These are phyloP conservation scores for Drosophila demipolita DNA, from an alignment of 2,888 invertebrate genomes.

Conservation along the genomic window DNA sequence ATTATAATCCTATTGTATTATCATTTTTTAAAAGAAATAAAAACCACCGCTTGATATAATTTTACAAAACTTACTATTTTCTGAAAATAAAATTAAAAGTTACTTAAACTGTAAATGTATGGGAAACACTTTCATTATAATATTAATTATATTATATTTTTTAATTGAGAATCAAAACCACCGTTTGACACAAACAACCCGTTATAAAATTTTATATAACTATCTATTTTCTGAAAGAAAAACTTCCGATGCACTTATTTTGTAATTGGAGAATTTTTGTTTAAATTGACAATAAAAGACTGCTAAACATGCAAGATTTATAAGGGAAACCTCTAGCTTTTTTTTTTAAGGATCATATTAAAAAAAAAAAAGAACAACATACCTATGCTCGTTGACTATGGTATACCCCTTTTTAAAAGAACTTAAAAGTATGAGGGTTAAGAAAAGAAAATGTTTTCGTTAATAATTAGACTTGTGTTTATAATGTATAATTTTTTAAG, in stretches of 20 bases:
- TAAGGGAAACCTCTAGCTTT: background rate
- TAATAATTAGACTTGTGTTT: background rate
- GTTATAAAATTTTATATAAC: background rate
- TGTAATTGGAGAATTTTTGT: conserved; percentile 22
- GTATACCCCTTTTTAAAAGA: background rate
- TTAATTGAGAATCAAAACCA: background rate
- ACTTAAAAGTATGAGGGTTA: background rate
- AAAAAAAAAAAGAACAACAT: background rate
- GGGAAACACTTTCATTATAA: background rate
- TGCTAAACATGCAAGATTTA: background rate
- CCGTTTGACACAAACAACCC: background rate
- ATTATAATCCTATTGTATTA: background rate
- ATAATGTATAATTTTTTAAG: background rate
- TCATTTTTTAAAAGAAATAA: background rate
- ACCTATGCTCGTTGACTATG: background rate
- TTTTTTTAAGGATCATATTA: background rate
- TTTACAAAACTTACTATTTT: background rate
- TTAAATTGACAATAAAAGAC: conserved; percentile 6
- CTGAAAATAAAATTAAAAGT: background rate
- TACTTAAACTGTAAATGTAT: background rate
- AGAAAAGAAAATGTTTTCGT: fast-evolving
- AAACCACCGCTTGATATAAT: background rate
- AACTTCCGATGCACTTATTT: conserved; percentile 2
- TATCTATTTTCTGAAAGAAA: background rate
- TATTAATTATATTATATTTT: background rate